Percentiles rank a stretch among this genome's conserved stretches.
Evolutionary conservation across 1,140 invertebrate genomes (phyloP).

Genomic region (Colletes gigas): DNA sequence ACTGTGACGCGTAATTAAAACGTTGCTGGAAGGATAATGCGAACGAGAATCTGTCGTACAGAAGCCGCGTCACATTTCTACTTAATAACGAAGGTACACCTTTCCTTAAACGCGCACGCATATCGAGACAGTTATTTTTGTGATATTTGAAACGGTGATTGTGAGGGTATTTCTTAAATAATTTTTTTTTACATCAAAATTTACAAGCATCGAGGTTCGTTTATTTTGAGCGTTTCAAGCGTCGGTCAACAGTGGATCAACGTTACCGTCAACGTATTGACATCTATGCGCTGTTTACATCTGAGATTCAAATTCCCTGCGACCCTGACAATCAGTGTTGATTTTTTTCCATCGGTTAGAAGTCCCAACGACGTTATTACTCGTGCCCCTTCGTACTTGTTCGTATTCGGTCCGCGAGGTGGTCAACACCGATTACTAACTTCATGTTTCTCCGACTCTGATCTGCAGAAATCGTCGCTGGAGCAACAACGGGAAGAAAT

Average conservation of each 20-base stretch:
- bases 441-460: conserved; percentile 42
- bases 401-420: not conserved
- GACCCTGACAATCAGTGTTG: not conserved
- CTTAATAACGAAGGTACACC: conserved; percentile 29
- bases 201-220: too few species aligned
- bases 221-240: too few species aligned
- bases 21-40: conserved; percentile 10
- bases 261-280: not conserved
- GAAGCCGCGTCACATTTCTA: conserved; percentile 31
- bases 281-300: not conserved
- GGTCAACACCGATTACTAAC: conserved; percentile 28
- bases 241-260: too few species aligned
- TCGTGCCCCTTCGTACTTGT: not conserved
- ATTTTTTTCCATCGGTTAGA: not conserved
- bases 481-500: conserved; percentile 33
- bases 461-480: conserved; percentile 55
- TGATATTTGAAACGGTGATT: not conserved
- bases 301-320: not conserved
- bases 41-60: conserved; percentile 25
- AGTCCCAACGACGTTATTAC: not conserved
- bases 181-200: too few species aligned
- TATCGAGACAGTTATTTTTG: not conserved
- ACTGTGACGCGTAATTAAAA: not conserved
- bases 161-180: not conserved
- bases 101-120: not conserved